phyloP scores from a whole-genome alignment of 2,797 vertebrate species.

The Anabacerthia variegaticeps region DNA sequence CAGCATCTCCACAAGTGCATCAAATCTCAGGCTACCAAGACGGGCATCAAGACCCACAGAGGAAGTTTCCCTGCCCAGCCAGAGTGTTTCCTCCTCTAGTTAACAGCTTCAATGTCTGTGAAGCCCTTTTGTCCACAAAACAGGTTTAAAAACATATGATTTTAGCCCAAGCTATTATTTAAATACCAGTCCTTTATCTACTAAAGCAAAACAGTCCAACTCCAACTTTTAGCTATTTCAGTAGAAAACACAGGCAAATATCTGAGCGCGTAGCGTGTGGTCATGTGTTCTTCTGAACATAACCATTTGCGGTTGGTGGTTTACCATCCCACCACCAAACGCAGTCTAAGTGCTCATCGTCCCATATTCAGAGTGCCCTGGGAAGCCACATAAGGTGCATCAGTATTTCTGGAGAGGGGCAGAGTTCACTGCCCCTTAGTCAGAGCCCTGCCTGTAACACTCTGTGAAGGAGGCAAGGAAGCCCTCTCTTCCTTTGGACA shows the following conservation, averaged over 20 bases:
- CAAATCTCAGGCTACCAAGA: neutral
- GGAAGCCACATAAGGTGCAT: rapidly evolving
- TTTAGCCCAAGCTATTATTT: neutral
- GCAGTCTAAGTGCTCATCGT: neutral
- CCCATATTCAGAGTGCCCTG: neutral
- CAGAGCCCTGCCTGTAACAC: rapidly evolving
- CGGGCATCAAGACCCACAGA: neutral
- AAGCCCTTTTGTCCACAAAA: neutral
- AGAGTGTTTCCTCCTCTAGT: neutral
- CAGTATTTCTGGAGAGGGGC: neutral
- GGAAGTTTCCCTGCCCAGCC: neutral
- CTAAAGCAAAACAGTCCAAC: neutral
- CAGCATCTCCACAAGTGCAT: neutral
- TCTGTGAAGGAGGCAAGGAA: neutral
- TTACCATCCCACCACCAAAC: neutral
- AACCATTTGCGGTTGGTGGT: neutral
- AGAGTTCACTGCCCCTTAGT: neutral
- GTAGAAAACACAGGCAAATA: neutral
- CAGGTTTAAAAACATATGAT: rapidly evolving
- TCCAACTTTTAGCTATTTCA: neutral
- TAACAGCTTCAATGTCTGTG: neutral
- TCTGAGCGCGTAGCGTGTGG: rapidly evolving
- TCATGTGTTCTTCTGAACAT: neutral
- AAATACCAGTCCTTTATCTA: neutral
- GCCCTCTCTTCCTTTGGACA: constrained; percentile 10